phyloP scores from a whole-genome alignment of 2,797 vertebrate genomes.

The Erethizon dorsatum region DNA sequence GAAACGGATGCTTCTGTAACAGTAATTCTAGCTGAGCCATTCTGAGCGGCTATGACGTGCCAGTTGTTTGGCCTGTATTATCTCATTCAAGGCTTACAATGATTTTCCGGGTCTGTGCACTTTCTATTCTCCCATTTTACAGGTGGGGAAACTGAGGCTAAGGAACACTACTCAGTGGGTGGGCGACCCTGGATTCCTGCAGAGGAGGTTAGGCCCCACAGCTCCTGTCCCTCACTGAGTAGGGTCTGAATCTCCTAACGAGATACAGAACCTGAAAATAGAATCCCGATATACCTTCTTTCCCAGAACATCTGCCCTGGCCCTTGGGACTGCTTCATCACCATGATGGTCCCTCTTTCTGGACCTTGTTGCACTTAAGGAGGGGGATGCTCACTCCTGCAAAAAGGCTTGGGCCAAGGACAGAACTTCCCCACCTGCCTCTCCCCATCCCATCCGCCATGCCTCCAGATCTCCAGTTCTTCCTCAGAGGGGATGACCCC shows the following conservation, averaged over 20 bases:
- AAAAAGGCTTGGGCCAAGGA: neutral
- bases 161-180: neutral
- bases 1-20: neutral
- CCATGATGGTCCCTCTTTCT: neutral
- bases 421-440: neutral
- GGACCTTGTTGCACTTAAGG: neutral
- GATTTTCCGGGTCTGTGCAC: neutral
- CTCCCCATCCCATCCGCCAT: no score
- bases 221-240: neutral
- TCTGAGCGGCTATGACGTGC: neutral
- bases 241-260: neutral
- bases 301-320: no score
- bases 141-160: neutral
- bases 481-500: neutral
- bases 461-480: neutral
- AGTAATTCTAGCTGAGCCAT: neutral
- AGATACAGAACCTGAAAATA: neutral
- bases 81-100: neutral
- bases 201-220: neutral
- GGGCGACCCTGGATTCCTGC: neutral
- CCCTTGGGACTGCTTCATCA: fast-evolving
- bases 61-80: neutral
- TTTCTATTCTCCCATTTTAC: neutral
- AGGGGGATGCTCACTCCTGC: neutral
- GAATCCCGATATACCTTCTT: neutral